Percentiles rank a stretch among this genome's conserved stretches.
These are phyloP conservation scores for Apistogramma diplotaenia DNA, from an alignment of 2,113 vertebrate species.

Conservation along the genomic window DNA sequence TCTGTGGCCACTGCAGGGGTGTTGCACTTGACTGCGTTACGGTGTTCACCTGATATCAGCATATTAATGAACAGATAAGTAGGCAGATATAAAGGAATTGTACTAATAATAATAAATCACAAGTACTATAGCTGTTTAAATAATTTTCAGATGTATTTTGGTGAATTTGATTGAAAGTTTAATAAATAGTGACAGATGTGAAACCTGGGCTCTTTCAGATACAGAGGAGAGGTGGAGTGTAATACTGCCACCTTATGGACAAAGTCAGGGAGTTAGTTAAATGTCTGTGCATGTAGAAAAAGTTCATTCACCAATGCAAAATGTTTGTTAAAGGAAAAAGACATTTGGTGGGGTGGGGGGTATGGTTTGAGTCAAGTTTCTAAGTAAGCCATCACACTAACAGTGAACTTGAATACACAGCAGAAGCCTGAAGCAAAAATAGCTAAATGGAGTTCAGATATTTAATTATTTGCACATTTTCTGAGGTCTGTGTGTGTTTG, in stretches of 20 bases:
- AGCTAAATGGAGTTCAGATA: background rate
- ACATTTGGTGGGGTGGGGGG: background rate
- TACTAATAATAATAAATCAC: background rate
- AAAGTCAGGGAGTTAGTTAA: background rate
- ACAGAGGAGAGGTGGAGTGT: background rate
- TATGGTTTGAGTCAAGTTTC: background rate
- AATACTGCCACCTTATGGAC: constrained; percentile 59
- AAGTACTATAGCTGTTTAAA: no score
- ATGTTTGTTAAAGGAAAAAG: background rate
- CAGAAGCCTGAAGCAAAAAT: background rate
- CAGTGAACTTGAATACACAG: no score
- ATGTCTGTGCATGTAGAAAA: background rate
- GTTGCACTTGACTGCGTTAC: background rate
- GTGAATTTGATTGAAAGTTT: background rate
- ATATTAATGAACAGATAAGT: background rate
- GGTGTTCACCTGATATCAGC: background rate
- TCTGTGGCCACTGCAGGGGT: background rate
- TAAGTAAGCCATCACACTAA: no score
- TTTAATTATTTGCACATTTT: background rate
- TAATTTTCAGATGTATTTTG: background rate
- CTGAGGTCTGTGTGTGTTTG: background rate
- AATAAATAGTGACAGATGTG: background rate
- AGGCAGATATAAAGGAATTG: background rate
- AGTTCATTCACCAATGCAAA: background rate
- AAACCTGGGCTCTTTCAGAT: background rate